Percentiles rank a stretch among this genome's conserved stretches.
These are phyloP conservation scores for Venustaconcha ellipsiformis DNA, from an alignment of 1,140 invertebrate species.

Conservation along the genomic window DNA sequence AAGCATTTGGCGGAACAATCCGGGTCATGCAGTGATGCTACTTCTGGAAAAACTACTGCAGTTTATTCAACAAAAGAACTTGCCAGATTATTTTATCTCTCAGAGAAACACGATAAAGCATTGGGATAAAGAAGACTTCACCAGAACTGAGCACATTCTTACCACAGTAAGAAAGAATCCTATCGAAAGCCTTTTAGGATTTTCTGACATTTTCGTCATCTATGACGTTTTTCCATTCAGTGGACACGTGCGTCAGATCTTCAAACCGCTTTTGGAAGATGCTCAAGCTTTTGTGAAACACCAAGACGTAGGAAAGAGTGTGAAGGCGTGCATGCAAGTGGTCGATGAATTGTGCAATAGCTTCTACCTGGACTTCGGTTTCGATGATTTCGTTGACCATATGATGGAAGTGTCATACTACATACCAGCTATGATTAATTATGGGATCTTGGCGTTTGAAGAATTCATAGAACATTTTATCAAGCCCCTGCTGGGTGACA, in stretches of 20 bases:
- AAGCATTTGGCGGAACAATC: constrained; percentile 20
- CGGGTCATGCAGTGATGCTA: constrained; percentile 16
- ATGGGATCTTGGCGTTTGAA: constrained; percentile 25
- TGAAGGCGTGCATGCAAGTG: constrained; percentile 10
- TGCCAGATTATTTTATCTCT: constrained; percentile 27
- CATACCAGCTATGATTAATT: constrained; percentile 19
- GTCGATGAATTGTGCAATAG: constrained; percentile 26
- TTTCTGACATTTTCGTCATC: constrained; percentile 14
- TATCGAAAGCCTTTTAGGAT: constrained; percentile 3
- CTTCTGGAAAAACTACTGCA: constrained; percentile 18
- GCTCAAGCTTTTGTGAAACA: constrained; percentile 14
- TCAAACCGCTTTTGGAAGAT: constrained; percentile 21
- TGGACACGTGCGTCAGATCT: constrained; percentile 23
- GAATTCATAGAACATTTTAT: constrained; percentile 30
- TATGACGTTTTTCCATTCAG: constrained; percentile 30
- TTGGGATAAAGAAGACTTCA: constrained; percentile 16
- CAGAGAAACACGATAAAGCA: constrained; percentile 30
- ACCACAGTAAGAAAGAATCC: constrained; percentile 15
- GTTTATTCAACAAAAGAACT: constrained; percentile 14
- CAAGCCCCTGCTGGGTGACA: constrained; percentile 26
- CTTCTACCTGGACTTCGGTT: constrained; percentile 30
- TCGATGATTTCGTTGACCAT: constrained; percentile 18
- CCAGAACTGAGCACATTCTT: neutral
- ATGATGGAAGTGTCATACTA: constrained; percentile 21
- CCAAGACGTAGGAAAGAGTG: constrained; percentile 9